Conservation (phyloP, 2,113 vertebrate species). For the Grammomys surdaster region DNA sequence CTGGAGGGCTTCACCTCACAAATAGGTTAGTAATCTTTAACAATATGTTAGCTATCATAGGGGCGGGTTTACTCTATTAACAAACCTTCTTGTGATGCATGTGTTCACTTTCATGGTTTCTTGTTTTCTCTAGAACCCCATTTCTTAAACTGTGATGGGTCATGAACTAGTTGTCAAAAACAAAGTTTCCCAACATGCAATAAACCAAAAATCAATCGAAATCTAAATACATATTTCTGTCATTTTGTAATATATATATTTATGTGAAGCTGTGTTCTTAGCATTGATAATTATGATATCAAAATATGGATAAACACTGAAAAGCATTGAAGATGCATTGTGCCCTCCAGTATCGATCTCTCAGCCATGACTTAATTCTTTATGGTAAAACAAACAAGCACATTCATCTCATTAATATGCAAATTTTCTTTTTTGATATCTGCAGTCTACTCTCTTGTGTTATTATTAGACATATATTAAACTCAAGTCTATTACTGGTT, state of each 20-base stretch:
- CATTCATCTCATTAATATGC: background rate
- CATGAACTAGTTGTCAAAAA: background rate
- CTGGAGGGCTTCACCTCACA: background rate
- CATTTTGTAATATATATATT: background rate
- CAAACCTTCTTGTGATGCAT: background rate
- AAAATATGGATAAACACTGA: background rate
- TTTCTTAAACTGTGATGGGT: background rate
- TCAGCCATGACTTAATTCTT: background rate
- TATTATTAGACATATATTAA: constrained; percentile 20
- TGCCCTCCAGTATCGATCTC: background rate
- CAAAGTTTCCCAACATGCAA: background rate
- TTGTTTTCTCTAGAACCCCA: background rate
- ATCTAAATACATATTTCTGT: background rate
- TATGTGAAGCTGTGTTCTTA: background rate
- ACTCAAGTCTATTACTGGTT: constrained; percentile 21
- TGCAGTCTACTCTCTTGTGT: background rate
- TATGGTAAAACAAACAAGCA: background rate
- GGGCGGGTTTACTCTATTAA: background rate
- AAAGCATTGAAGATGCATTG: background rate
- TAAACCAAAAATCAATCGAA: background rate
- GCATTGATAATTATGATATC: background rate
- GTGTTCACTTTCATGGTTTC: background rate
- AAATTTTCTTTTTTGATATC: constrained; percentile 12
- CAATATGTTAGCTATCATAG: background rate
- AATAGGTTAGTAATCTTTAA: background rate